phyloP scores from a whole-genome alignment of 2,113 vertebrate species.

The Antidorcas marsupialis region DNA sequence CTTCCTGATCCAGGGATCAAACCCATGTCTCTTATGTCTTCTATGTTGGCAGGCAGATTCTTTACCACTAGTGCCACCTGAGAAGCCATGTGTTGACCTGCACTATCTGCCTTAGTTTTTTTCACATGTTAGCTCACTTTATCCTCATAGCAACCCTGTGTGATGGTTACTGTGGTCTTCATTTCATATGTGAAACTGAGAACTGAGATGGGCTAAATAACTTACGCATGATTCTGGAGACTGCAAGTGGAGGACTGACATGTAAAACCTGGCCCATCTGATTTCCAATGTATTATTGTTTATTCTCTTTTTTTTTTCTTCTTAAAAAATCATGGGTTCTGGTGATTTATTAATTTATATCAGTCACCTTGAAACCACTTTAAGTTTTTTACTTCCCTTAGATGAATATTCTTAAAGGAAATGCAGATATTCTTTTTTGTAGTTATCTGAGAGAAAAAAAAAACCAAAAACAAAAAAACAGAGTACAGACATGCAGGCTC shows the following conservation, averaged over 20 bases:
- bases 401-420: neutral
- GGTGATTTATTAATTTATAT: neutral
- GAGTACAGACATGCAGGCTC: neutral
- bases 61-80: neutral
- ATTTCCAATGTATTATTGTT: neutral
- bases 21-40: neutral
- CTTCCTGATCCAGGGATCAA: neutral
- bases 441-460: neutral
- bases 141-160: neutral
- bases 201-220: neutral
- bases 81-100: neutral
- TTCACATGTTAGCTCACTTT: neutral
- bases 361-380: neutral
- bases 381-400: neutral
- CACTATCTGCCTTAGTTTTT: neutral
- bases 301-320: neutral
- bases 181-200: neutral
- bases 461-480: neutral
- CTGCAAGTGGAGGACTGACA: neutral
- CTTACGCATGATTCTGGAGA: neutral
- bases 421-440: neutral
- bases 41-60: neutral
- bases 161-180: neutral
- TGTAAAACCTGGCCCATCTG: neutral
- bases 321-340: neutral